Conservation (phyloP, 2,888 invertebrate genomes). For the Pemphredon lugubris region DNA sequence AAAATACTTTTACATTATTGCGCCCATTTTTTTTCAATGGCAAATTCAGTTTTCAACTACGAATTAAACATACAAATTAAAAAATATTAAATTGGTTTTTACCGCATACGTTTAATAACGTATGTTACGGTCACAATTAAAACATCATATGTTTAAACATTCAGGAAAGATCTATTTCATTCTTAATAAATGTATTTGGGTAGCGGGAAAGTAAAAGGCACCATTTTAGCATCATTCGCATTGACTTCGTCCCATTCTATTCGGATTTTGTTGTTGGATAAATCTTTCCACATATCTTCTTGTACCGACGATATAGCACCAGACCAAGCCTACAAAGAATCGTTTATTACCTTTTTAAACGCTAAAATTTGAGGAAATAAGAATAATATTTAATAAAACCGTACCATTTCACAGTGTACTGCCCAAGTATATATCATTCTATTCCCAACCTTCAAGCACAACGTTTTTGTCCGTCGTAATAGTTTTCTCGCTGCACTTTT, state of each 20-base stretch:
- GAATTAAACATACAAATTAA: too few species aligned
- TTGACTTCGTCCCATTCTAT: constrained; percentile 82
- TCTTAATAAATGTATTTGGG: constrained; percentile 69
- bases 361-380: too few species aligned
- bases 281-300: constrained; percentile 82
- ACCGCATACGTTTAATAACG: too few species aligned
- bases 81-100: too few species aligned
- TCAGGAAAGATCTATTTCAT: neutral
- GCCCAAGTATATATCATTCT: constrained; percentile 82
- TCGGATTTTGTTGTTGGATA: constrained; percentile 78
- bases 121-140: too few species aligned
- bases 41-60: too few species aligned
- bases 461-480: constrained; percentile 79
- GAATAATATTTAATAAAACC: too few species aligned
- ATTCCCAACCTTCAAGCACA: constrained; percentile 79
- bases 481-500: constrained; percentile 78
- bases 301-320: constrained; percentile 80
- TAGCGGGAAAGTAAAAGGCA: constrained; percentile 82
- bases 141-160: neutral
- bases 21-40: too few species aligned
- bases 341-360: too few species aligned
- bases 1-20: too few species aligned
- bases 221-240: constrained; percentile 76
- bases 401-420: constrained; percentile 82
- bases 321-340: constrained; percentile 82